Conservation (phyloP, 2,797 vertebrate genomes). For the Arvicola amphibius region DNA sequence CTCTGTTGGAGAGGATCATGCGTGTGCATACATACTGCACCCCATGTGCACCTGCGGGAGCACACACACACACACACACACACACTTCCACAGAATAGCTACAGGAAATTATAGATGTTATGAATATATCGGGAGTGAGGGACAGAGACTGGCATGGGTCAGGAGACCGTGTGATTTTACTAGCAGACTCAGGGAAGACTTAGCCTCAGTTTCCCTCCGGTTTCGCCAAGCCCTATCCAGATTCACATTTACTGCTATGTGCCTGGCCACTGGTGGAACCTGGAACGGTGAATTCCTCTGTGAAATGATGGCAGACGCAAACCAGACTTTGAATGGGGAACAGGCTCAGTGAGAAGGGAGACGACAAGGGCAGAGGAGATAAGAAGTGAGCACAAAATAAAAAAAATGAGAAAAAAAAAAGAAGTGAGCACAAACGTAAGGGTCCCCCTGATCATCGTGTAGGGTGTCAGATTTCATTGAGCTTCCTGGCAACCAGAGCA, state of each 20-base stretch:
- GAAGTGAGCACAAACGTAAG: background rate
- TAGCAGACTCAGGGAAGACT: background rate
- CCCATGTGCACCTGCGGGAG: too few relatives aligned
- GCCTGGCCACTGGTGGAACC: background rate
- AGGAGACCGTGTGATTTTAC: background rate
- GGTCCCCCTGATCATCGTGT: background rate
- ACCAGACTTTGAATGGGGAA: constrained; percentile 7
- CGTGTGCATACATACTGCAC: background rate
- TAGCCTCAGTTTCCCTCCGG: background rate
- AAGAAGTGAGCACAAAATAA: background rate
- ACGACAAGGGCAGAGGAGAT: background rate
- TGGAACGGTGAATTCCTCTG: background rate
- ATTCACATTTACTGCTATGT: background rate
- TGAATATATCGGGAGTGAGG: background rate
- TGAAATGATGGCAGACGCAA: background rate
- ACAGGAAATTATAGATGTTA: background rate
- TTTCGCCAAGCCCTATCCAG: too few relatives aligned
- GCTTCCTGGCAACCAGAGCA: background rate
- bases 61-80: background rate
- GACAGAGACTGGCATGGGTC: background rate
- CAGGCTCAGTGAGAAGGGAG: background rate
- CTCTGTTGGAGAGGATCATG: background rate
- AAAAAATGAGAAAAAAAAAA: too few relatives aligned
- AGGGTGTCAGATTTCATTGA: background rate
- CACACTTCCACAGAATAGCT: background rate